Conservation (phyloP, 2,888 invertebrate genomes). For the Gasteruption jaculator region DNA sequence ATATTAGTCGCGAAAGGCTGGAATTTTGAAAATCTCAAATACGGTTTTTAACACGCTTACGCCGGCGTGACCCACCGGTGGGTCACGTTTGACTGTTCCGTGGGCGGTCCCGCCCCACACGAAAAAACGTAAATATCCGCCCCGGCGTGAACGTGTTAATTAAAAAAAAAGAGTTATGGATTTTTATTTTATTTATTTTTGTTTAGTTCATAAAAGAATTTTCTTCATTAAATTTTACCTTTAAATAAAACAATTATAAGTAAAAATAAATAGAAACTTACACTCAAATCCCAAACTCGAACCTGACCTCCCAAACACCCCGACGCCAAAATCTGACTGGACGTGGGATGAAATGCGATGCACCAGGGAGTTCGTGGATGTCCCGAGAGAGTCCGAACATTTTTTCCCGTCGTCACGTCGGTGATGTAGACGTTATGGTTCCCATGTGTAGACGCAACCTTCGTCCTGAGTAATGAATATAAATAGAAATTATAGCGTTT, state of each 20-base stretch:
- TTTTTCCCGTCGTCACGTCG: slow-evolving; percentile 73
- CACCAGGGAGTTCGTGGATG: slow-evolving; percentile 91
- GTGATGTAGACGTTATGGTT: slow-evolving; percentile 86
- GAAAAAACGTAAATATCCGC: too few relatives aligned
- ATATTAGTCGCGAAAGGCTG: too few relatives aligned
- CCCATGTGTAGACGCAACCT: slow-evolving; percentile 83
- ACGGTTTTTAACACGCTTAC: too few relatives aligned
- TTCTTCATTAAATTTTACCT: neutral
- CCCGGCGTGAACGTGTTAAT: too few relatives aligned
- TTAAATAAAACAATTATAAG: slow-evolving; percentile 50
- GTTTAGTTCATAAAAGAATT: neutral
- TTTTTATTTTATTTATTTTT: slow-evolving; percentile 1
- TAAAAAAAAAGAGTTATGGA: slow-evolving; percentile 5
- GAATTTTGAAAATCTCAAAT: too few relatives aligned
- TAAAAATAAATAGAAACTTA: slow-evolving; percentile 47
- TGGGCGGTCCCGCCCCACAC: too few relatives aligned
- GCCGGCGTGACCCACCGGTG: too few relatives aligned
- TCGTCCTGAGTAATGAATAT: slow-evolving; percentile 57
- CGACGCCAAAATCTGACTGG: slow-evolving; percentile 77
- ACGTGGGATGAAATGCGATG: slow-evolving; percentile 82
- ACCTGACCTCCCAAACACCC: slow-evolving; percentile 88
- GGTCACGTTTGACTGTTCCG: too few relatives aligned
- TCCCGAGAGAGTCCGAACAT: slow-evolving; percentile 71
- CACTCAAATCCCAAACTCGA: slow-evolving; percentile 80
- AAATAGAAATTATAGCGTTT: neutral